phyloP scores from a whole-genome alignment of 2,888 invertebrate species.

The Eupithecia centaureata region DNA sequence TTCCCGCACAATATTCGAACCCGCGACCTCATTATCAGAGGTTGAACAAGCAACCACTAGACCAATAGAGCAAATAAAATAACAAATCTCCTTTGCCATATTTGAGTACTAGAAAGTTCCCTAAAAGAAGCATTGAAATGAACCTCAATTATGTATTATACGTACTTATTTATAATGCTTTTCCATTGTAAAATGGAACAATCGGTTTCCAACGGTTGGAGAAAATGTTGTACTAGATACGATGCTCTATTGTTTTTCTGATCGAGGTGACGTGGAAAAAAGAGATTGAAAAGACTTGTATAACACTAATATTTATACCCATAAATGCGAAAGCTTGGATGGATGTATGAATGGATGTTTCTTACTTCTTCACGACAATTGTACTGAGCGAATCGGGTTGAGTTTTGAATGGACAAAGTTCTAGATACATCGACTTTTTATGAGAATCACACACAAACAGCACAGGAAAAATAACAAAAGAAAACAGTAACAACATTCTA shows the following conservation, averaged over 20 bases:
- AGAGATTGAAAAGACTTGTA: neutral
- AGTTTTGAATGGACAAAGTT: too few species aligned
- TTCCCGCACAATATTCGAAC: too few species aligned
- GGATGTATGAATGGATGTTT: too few species aligned
- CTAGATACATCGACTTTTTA: too few species aligned
- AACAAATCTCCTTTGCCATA: neutral
- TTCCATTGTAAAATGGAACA: slow-evolving; percentile 54
- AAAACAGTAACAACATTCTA: too few species aligned
- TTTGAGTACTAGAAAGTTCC: slow-evolving; percentile 34
- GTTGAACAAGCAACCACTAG: neutral
- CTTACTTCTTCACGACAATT: too few species aligned
- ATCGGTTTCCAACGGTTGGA: slow-evolving; percentile 45
- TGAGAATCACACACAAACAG: too few species aligned
- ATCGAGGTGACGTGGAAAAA: neutral
- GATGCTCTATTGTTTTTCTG: slow-evolving; percentile 15
- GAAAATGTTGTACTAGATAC: slow-evolving; percentile 30
- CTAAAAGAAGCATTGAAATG: slow-evolving; percentile 41
- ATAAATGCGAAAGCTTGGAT: too few species aligned
- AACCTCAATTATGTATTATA: slow-evolving; percentile 17
- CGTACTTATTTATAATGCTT: slow-evolving; percentile 43
- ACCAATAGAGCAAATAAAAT: neutral
- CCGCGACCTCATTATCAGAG: neutral
- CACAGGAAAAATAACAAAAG: too few species aligned
- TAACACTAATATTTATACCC: too few species aligned
- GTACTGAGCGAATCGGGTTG: too few species aligned